Evolutionary conservation across 35 echinoderm and acorn worm species (phyloP).

Genomic region (Apostichopus japonicus): DNA sequence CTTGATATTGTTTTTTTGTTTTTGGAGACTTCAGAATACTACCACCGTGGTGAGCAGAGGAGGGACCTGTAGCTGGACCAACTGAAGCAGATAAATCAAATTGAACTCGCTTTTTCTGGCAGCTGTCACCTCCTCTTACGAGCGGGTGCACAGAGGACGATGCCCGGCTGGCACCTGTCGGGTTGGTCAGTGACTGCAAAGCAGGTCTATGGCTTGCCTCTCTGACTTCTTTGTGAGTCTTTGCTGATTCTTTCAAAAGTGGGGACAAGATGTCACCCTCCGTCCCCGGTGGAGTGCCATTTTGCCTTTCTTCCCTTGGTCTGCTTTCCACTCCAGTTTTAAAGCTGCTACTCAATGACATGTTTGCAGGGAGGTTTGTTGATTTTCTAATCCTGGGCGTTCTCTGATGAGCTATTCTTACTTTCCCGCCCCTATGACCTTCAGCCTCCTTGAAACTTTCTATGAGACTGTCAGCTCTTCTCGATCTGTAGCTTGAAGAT

Average conservation of each 20-base stretch:
- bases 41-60: neutral
- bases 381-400: neutral
- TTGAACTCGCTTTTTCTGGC: neutral
- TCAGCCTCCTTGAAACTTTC: constrained; percentile 25
- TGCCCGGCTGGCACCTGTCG: neutral
- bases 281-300: neutral
- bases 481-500: constrained; percentile 6
- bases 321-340: neutral
- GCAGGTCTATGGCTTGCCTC: neutral
- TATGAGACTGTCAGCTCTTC: neutral
- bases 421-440: neutral
- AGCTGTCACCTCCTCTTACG: neutral
- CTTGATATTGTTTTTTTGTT: neutral
- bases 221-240: neutral
- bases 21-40: neutral
- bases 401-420: neutral
- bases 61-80: neutral
- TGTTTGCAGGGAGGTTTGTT: neutral
- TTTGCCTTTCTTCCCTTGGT: neutral
- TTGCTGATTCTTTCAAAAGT: neutral
- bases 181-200: neutral
- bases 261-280: neutral
- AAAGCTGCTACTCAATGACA: neutral
- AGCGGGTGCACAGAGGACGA: neutral
- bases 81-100: neutral